Conservation (phyloP, 2,797 vertebrate species). For the Benthosema pterotum region DNA sequence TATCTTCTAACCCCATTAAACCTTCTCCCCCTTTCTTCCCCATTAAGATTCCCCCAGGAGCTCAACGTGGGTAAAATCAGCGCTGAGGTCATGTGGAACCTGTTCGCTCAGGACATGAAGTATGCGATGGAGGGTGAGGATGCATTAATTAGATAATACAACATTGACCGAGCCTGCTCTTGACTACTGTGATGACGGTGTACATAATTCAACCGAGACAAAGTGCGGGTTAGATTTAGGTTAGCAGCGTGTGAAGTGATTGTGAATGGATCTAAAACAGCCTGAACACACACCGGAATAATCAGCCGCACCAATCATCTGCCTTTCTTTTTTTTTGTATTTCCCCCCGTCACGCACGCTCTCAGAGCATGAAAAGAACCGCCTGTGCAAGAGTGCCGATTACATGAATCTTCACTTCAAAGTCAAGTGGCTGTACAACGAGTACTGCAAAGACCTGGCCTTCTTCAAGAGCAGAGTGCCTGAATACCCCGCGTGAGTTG, state of each 20-base stretch:
- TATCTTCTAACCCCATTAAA: slow-evolving; percentile 1
- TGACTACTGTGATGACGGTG: no score
- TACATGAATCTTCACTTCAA: slow-evolving; percentile 99
- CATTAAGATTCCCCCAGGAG: slow-evolving; percentile 93
- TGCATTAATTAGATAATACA: background rate
- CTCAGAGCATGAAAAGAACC: slow-evolving; percentile 96
- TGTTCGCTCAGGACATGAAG: slow-evolving; percentile 99
- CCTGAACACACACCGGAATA: background rate
- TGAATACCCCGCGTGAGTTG: slow-evolving; percentile 95
- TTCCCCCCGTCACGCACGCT: background rate
- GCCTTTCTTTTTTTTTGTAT: slow-evolving; percentile 5
- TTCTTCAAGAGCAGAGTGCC: slow-evolving; percentile 95
- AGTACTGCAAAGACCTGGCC: slow-evolving; percentile 96
- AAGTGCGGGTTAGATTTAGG: background rate
- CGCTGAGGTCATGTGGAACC: slow-evolving; percentile 98
- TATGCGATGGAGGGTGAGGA: slow-evolving; percentile 98
- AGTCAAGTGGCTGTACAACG: slow-evolving; percentile 99
- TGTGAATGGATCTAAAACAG: background rate
- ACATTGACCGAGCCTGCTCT: background rate
- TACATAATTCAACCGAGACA: background rate
- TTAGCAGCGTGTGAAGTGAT: background rate
- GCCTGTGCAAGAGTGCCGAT: slow-evolving; percentile 96
- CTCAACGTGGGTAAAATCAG: slow-evolving; percentile 99
- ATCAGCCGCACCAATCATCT: no score
- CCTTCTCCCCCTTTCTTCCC: slow-evolving; percentile 10